Evolutionary conservation across 2,113 vertebrate species (phyloP).

Genomic region (Perca schrenkii): DNA sequence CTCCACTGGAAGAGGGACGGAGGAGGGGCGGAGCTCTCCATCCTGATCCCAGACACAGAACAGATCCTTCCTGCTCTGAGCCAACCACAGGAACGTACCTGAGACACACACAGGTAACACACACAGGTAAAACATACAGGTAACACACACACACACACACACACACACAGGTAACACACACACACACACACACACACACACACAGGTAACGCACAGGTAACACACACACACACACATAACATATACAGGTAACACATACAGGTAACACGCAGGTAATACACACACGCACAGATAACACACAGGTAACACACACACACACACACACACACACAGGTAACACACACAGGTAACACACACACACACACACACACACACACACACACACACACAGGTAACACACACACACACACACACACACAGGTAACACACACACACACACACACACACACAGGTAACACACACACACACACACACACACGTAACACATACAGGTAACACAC

Average conservation of each 20-base stretch:
- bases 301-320: conserved; percentile 15
- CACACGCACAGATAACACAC: no score
- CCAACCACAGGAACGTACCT: conserved; percentile 96
- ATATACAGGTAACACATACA: conserved; percentile 12
- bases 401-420: no score
- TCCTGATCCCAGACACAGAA: conserved; percentile 92
- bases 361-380: no score
- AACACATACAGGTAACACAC: no score
- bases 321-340: neutral
- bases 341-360: no score
- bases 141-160: conserved; percentile 49
- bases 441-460: no score
- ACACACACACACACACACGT: no score
- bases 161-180: neutral
- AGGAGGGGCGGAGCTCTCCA: conserved; percentile 90
- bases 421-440: no score
- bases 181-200: conserved; percentile 21
- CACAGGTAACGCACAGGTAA: conserved; percentile 1
- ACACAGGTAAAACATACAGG: conserved; percentile 12
- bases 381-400: no score
- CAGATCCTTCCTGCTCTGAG: conserved; percentile 95
- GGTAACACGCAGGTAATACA: conserved; percentile 48
- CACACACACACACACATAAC: neutral
- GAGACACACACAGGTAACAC: conserved; percentile 19
- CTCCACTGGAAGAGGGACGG: conserved; percentile 89